Conservation (phyloP, 2,113 vertebrate genomes). For the Grammomys dolichurus region DNA sequence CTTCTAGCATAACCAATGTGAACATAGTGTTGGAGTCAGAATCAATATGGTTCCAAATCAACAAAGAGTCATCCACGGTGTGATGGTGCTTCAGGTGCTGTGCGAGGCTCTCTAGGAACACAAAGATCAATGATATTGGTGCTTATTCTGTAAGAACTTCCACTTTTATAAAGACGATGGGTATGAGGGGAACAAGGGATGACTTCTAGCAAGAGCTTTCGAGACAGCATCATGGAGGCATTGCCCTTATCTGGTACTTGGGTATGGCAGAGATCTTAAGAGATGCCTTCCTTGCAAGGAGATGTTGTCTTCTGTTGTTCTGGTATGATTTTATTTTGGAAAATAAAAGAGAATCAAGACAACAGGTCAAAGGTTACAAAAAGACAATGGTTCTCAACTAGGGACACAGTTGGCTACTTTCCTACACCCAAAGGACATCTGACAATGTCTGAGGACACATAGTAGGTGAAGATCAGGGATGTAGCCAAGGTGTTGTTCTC, state of each 20-base stretch:
- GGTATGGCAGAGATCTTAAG: neutral
- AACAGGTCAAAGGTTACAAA: neutral
- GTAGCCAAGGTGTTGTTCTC: neutral
- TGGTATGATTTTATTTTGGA: neutral
- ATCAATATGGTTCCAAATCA: neutral
- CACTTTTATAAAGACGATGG: neutral
- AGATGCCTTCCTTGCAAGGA: neutral
- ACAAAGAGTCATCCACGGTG: fast-evolving
- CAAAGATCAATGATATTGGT: neutral
- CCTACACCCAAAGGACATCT: neutral
- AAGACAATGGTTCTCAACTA: neutral
- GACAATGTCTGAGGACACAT: neutral
- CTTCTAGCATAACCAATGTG: neutral
- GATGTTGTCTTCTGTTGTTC: neutral
- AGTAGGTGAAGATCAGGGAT: neutral
- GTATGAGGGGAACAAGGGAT: neutral
- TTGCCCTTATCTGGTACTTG: neutral
- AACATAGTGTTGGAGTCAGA: neutral
- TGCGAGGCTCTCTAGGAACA: neutral
- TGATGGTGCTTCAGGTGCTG: neutral
- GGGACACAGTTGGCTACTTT: neutral
- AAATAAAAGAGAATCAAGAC: neutral
- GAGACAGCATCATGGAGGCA: neutral
- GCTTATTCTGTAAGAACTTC: neutral
- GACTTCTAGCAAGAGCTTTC: neutral